Conservation (phyloP, 2,113 vertebrate species). For the Gobiocypris rarus region DNA sequence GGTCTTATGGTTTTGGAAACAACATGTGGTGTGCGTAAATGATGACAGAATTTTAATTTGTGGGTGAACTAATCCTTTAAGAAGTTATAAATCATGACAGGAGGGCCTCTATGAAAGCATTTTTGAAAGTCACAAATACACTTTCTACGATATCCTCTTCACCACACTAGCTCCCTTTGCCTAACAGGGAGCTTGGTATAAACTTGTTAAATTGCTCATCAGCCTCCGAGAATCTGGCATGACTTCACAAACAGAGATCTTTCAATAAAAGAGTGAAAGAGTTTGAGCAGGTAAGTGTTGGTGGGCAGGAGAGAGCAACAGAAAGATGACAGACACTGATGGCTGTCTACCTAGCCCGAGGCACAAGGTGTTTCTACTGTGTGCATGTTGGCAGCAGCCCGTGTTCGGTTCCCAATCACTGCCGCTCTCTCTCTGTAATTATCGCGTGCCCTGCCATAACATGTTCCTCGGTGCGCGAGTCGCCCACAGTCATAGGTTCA, state of each 20-base stretch:
- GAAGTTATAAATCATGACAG: slow-evolving; percentile 37
- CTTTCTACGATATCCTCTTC: background rate
- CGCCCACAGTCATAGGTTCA: slow-evolving; percentile 57
- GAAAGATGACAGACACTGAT: slow-evolving; percentile 62
- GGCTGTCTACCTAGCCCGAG: slow-evolving; percentile 67
- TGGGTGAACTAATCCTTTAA: too few relatives aligned
- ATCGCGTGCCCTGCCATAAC: slow-evolving; percentile 72
- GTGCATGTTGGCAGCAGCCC: slow-evolving; percentile 73
- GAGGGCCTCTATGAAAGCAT: background rate
- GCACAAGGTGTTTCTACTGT: slow-evolving; percentile 66
- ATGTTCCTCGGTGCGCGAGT: slow-evolving; percentile 67
- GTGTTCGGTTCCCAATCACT: slow-evolving; percentile 66
- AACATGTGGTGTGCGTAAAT: too few relatives aligned
- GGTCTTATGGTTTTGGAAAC: too few relatives aligned
- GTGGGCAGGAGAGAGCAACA: slow-evolving; percentile 45
- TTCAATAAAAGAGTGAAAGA: slow-evolving; percentile 55
- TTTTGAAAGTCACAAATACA: background rate
- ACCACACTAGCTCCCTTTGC: slow-evolving; percentile 35
- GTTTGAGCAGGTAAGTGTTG: slow-evolving; percentile 34
- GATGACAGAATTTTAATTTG: too few relatives aligned
- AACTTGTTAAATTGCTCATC: slow-evolving; percentile 63
- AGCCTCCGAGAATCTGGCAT: slow-evolving; percentile 62
- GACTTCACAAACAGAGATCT: slow-evolving; percentile 58
- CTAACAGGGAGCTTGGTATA: slow-evolving; percentile 50
- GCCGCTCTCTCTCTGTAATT: slow-evolving; percentile 75